Percentiles rank a stretch among this genome's conserved stretches.
phyloP scores from a whole-genome alignment of 1,140 invertebrate genomes.

The Drosophila pseudoobscura region DNA sequence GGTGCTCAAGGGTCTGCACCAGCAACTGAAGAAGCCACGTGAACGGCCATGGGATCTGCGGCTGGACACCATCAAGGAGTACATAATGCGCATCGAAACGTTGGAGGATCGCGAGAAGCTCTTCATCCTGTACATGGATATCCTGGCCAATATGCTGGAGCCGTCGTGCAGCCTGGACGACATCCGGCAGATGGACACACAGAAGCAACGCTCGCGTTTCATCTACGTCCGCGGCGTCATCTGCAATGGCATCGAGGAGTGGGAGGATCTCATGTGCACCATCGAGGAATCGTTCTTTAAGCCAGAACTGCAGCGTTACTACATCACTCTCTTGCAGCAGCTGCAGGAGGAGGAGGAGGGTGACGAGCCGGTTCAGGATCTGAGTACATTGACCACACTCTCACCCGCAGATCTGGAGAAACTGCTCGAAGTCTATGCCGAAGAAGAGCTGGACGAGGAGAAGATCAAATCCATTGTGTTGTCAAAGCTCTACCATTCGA shows the following conservation, averaged over 20 bases:
- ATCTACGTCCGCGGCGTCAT: conserved; percentile 76
- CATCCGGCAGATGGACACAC: not conserved
- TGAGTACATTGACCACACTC: conserved; percentile 1
- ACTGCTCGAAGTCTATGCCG: not conserved
- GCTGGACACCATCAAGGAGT: conserved; percentile 40
- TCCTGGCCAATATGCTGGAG: conserved; percentile 23
- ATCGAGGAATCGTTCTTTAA: conserved; percentile 60
- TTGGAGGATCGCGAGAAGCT: conserved; percentile 32
- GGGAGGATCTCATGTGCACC: conserved; percentile 60
- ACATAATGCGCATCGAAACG: conserved; percentile 46
- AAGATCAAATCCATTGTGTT: conserved; percentile 17
- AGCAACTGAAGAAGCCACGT: conserved; percentile 54
- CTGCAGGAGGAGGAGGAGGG: conserved; percentile 25
- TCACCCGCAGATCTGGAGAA: conserved; percentile 7
- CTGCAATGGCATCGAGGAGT: conserved; percentile 69
- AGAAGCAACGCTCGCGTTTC: conserved; percentile 55
- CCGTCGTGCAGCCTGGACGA: conserved; percentile 5
- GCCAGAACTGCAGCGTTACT: conserved; percentile 50
- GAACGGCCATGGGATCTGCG: conserved; percentile 54
- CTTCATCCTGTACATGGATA: conserved; percentile 25
- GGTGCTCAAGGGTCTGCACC: conserved; percentile 44
- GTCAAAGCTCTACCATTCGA: conserved; percentile 44
- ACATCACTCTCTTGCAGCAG: conserved; percentile 11
- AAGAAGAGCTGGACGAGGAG: not conserved
- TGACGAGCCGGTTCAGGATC: not conserved